phyloP scores from a whole-genome alignment of 2,888 invertebrate genomes.

The Galerucella nymphaeae region DNA sequence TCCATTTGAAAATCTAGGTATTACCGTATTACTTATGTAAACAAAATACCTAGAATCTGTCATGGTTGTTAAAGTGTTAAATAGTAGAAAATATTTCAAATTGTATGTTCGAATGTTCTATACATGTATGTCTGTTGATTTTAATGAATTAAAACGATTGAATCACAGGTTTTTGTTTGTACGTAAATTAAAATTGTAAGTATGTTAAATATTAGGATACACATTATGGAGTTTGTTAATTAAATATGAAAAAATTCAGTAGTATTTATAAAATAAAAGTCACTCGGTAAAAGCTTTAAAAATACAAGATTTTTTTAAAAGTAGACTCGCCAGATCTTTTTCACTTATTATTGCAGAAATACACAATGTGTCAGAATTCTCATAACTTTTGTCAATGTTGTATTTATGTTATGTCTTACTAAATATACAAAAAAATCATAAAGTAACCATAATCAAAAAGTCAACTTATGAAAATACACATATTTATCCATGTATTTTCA shows the following conservation, averaged over 20 bases:
- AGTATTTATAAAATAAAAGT: background rate
- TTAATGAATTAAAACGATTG: background rate
- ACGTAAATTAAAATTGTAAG: background rate
- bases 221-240: background rate
- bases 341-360: background rate
- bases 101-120: conserved; percentile 6
- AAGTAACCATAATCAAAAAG: background rate
- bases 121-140: conserved; percentile 4
- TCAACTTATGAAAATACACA: background rate
- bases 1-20: background rate
- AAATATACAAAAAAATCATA: background rate
- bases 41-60: background rate
- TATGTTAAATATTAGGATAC: background rate
- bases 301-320: background rate
- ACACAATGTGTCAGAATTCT: background rate
- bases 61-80: conserved; percentile 3
- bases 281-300: background rate
- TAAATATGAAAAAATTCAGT: background rate
- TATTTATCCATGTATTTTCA: too few species aligned
- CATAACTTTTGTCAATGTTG: background rate
- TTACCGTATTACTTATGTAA: background rate
- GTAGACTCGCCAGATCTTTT: background rate
- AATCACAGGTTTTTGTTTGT: background rate
- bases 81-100: background rate
- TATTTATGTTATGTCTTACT: background rate